Conservation (phyloP, 1,140 invertebrate genomes). For the Heliconius hermathena region DNA sequence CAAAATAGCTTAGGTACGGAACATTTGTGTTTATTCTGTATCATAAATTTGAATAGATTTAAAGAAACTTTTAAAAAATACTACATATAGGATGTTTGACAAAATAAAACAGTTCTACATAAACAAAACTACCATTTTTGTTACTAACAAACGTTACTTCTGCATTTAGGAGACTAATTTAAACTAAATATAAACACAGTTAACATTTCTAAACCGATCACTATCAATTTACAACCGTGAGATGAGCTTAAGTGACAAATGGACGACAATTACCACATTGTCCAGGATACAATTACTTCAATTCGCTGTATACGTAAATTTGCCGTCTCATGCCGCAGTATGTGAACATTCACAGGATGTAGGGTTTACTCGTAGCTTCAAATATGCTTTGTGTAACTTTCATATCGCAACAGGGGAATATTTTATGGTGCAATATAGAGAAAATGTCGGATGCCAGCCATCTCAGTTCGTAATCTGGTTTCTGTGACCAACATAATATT, state of each 20-base stretch:
- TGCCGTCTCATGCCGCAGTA: neutral
- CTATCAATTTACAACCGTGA: conserved; percentile 8
- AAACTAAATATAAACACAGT: neutral
- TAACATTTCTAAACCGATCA: conserved; percentile 5
- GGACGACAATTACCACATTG: conserved; percentile 16
- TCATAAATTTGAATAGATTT: no score
- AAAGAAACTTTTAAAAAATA: no score
- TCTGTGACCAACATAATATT: neutral
- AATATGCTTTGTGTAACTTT: conserved; percentile 29
- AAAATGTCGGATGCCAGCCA: conserved; percentile 15
- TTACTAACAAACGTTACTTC: neutral
- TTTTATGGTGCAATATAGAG: conserved; percentile 30
- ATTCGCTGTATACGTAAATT: conserved; percentile 14
- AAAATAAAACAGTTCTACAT: no score
- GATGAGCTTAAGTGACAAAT: conserved; percentile 25
- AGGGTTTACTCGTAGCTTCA: conserved; percentile 28
- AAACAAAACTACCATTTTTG: neutral
- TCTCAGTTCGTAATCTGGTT: conserved; percentile 5
- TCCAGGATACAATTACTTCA: conserved; percentile 30
- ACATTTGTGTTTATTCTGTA: no score
- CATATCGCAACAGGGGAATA: conserved; percentile 20
- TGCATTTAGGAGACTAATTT: neutral
- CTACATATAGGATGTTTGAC: no score
- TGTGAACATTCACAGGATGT: conserved; percentile 27
- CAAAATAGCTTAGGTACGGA: no score